These are phyloP conservation scores for Pteromalus puparum DNA, from an alignment of 1,140 invertebrate species.

Conservation along the genomic window DNA sequence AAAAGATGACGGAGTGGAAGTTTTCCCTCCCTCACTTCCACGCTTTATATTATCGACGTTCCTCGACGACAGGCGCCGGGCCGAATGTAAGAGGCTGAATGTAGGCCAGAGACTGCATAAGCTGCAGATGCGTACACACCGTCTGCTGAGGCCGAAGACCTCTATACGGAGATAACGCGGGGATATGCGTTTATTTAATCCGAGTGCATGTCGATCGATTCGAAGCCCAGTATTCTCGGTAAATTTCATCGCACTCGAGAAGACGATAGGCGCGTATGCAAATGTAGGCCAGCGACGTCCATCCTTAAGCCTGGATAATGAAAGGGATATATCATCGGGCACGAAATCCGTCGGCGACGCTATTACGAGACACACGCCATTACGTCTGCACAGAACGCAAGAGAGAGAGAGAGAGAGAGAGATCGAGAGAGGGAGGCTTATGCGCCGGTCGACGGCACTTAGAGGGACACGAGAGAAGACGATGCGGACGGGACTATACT, in stretches of 20 bases:
- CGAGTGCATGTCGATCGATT: too few relatives aligned
- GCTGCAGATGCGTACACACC: not conserved
- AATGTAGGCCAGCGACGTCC: constrained; percentile 46
- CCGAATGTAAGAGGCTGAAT: not conserved
- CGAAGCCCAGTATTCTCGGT: too few relatives aligned
- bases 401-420: too few relatives aligned
- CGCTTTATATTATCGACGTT: constrained; percentile 34
- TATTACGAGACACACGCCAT: constrained; percentile 69
- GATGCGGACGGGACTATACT: too few relatives aligned
- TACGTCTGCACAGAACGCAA: constrained; percentile 53
- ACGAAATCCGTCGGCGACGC: constrained; percentile 66
- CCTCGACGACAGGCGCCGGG: not conserved
- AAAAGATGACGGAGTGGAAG: not conserved
- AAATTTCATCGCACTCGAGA: not conserved
- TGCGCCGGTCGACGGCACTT: not conserved
- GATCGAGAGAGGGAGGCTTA: not conserved
- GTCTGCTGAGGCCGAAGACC: not conserved
- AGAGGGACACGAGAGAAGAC: not conserved
- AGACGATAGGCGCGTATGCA: constrained; percentile 12
- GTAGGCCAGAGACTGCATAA: constrained; percentile 30
- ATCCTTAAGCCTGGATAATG: constrained; percentile 63
- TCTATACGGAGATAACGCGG: too few relatives aligned
- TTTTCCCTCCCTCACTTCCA: not conserved
- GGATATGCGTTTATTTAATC: too few relatives aligned
- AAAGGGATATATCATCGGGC: constrained; percentile 69